These are phyloP conservation scores for Epinephelus moara DNA, from an alignment of 2,113 vertebrate genomes.

Conservation along the genomic window DNA sequence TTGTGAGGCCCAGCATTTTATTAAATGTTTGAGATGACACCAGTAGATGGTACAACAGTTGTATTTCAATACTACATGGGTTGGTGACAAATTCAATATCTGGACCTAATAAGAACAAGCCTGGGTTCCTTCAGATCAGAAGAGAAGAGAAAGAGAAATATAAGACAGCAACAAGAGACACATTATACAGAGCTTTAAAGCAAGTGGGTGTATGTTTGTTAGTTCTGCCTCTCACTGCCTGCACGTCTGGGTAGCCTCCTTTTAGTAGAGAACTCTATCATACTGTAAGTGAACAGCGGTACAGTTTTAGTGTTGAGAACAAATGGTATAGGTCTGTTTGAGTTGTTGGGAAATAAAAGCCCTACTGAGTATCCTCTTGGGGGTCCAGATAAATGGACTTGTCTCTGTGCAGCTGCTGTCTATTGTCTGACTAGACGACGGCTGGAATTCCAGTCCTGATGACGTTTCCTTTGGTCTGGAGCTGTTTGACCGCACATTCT, in stretches of 20 bases:
- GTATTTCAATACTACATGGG: neutral
- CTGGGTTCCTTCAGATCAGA: neutral
- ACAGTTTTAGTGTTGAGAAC: constrained; percentile 58
- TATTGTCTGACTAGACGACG: constrained; percentile 45
- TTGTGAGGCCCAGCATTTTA: neutral
- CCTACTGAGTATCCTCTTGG: constrained; percentile 47
- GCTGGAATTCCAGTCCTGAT: constrained; percentile 46
- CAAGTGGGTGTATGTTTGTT: constrained; percentile 8
- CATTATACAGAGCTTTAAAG: neutral
- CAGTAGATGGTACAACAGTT: neutral
- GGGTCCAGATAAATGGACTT: constrained; percentile 70
- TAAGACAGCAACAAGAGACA: neutral
- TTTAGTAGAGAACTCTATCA: constrained; percentile 22
- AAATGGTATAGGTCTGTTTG: constrained; percentile 61
- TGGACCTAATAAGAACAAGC: neutral
- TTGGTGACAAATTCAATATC: neutral
- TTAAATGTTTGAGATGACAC: neutral
- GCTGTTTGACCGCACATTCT: neutral
- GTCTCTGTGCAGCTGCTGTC: constrained; percentile 75
- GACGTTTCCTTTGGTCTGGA: constrained; percentile 30
- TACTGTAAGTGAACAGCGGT: constrained; percentile 26
- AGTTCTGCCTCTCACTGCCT: neutral
- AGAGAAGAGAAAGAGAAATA: neutral
- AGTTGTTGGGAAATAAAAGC: constrained; percentile 60
- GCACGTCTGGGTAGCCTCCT: neutral